Percentiles rank a stretch among this genome's conserved stretches.
Evolutionary conservation across 2,888 invertebrate genomes (phyloP).

Genomic region (Heliothis peltigera): DNA sequence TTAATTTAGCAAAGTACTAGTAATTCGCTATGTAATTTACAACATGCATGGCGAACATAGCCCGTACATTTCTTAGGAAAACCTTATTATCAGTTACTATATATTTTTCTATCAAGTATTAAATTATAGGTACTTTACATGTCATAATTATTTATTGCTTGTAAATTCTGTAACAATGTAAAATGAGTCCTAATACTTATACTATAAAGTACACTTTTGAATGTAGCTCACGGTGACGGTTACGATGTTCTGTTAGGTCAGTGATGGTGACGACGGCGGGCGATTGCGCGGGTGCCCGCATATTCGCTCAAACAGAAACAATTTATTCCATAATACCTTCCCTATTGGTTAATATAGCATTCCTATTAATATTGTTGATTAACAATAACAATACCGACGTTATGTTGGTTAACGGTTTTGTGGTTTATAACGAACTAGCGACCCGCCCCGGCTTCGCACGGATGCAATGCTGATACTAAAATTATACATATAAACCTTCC

Average conservation of each 20-base stretch:
- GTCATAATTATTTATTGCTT: slow-evolving; percentile 50
- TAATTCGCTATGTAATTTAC: slow-evolving; percentile 59
- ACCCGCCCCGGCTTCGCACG: too few relatives aligned
- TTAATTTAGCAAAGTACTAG: slow-evolving; percentile 40
- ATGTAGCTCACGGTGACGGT: slow-evolving; percentile 50
- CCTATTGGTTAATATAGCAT: slow-evolving; percentile 85
- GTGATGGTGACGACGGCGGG: slow-evolving; percentile 60
- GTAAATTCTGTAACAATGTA: neutral
- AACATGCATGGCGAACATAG: slow-evolving; percentile 62
- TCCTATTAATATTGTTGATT: slow-evolving; percentile 84
- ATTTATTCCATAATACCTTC: slow-evolving; percentile 84
- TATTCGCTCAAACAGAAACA: slow-evolving; percentile 68
- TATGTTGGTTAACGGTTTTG: slow-evolving; percentile 87
- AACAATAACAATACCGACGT: slow-evolving; percentile 68
- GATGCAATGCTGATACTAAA: too few relatives aligned
- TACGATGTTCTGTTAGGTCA: slow-evolving; percentile 59
- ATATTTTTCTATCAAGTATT: slow-evolving; percentile 78
- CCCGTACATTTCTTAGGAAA: slow-evolving; percentile 72
- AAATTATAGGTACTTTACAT: slow-evolving; percentile 68
- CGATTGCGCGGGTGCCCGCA: slow-evolving; percentile 85
- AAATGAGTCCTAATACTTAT: slow-evolving; percentile 24
- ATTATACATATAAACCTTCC: too few relatives aligned
- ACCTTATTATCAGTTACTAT: slow-evolving; percentile 76
- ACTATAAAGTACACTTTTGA: slow-evolving; percentile 65
- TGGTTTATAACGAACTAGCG: slow-evolving; percentile 46